Evolutionary conservation across 2,113 vertebrate species (phyloP), one percentile per base, ranked within the genome.

Genomic region (Heteronetta atricapilla): DNA sequence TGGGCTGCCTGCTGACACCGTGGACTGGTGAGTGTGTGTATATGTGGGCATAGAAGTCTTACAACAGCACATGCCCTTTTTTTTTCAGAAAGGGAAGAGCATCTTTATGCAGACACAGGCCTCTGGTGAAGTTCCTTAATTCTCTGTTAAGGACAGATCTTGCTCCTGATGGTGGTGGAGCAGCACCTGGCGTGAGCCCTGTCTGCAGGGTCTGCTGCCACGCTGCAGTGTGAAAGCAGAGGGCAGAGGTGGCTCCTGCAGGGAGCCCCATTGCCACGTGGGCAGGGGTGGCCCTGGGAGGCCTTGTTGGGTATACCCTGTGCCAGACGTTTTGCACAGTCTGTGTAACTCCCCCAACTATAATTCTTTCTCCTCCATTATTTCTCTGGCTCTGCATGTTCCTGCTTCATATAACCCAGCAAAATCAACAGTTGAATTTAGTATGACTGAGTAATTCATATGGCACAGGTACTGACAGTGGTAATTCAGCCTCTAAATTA

Each of bases 401-500:
- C 89, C 48, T 3, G 78, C 88, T 97, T 96, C 83, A 69, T 63
- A 38, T 69, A 82, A 83, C 66, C 38, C 53, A 96, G 96, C 91
- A 96, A 97, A 68, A 70, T 92, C 89, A 76, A 95, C 59, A 73
- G 92, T 92, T 96, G 94, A 92, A 85, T 97, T 96, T 97, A 96
- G 94, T 96, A 89, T 44, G 91, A 95, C 94, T 26, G 73, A 96
- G 95, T 78, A 90, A 94, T 97, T 96, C 96, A 96, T 88, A 42
- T 40, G 84, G 94, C 93, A 82, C 92, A 87, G 75, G 96, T 97
- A 96, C 96, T 76, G 92, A 96, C 82, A 69, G 93, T 96, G 84
- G 76, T 96, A 97, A 98, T 88, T 98, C 96, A 96, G 93, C 91
- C 62, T 72, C 95, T 97, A 96, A 98, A 97, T 97, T 94, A 96